Evolutionary conservation across 2,113 vertebrate genomes (phyloP).

Genomic region (Callipepla californica): DNA sequence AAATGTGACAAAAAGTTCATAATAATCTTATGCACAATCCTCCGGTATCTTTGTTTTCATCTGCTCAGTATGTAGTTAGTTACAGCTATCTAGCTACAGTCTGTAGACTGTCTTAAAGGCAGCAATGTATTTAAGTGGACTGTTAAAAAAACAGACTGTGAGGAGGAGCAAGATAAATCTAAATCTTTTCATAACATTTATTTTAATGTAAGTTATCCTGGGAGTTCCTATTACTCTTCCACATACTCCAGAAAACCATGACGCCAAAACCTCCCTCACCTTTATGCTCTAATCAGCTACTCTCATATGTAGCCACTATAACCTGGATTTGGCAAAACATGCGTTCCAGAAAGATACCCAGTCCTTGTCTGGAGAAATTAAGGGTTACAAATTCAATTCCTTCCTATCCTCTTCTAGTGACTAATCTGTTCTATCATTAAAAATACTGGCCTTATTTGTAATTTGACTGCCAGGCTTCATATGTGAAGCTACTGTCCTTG

Average conservation of each 20-base stretch:
- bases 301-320: background rate
- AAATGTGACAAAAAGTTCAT: background rate
- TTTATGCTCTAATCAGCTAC: background rate
- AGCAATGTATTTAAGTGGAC: background rate
- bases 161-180: background rate
- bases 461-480: background rate
- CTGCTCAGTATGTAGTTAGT: background rate
- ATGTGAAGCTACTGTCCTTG: background rate
- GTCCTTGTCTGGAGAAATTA: background rate
- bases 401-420: background rate
- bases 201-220: background rate
- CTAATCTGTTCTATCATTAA: background rate
- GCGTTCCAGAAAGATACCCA: background rate
- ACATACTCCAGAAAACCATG: background rate
- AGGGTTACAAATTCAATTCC: background rate
- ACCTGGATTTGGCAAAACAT: background rate
- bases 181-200: background rate
- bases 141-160: background rate
- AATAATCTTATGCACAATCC: background rate
- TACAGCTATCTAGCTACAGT: background rate
- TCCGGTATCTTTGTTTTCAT: background rate
- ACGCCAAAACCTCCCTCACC: background rate
- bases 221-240: background rate
- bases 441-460: background rate
- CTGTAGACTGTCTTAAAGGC: background rate